Conservation (phyloP, 2,113 vertebrate genomes). For the Solenodon paradoxus region DNA sequence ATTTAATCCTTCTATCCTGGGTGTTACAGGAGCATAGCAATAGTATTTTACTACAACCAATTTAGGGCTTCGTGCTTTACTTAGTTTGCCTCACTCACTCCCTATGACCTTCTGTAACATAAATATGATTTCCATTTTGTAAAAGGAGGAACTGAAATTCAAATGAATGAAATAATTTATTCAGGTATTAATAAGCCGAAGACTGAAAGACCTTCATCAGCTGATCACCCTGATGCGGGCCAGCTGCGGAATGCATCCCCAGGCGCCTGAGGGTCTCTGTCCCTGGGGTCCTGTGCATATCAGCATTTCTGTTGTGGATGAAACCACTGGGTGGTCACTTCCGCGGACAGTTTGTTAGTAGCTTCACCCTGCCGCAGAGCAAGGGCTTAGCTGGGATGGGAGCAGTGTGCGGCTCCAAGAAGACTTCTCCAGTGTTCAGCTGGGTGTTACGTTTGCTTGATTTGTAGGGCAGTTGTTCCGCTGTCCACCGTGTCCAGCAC, state of each 20-base stretch:
- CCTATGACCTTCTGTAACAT: neutral
- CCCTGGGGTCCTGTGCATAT: neutral
- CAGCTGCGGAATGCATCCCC: neutral
- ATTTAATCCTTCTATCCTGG: neutral
- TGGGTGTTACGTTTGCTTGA: neutral
- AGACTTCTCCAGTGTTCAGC: neutral
- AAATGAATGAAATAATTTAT: neutral
- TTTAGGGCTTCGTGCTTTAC: neutral
- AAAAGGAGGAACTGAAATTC: neutral
- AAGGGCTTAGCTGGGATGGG: neutral
- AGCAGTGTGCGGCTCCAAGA: neutral
- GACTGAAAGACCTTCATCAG: neutral
- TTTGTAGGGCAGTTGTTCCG: neutral
- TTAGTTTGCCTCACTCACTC: neutral
- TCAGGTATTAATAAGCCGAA: neutral
- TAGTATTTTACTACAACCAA: neutral
- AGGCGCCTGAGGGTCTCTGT: neutral
- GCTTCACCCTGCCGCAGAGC: neutral
- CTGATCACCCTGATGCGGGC: neutral
- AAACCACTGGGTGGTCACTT: neutral
- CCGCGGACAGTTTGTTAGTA: neutral
- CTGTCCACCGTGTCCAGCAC: neutral
- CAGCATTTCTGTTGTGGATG: neutral
- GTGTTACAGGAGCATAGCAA: neutral
- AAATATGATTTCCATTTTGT: neutral